phyloP scores from a whole-genome alignment of 2,888 invertebrate species.

The Calephelis perditalis region DNA sequence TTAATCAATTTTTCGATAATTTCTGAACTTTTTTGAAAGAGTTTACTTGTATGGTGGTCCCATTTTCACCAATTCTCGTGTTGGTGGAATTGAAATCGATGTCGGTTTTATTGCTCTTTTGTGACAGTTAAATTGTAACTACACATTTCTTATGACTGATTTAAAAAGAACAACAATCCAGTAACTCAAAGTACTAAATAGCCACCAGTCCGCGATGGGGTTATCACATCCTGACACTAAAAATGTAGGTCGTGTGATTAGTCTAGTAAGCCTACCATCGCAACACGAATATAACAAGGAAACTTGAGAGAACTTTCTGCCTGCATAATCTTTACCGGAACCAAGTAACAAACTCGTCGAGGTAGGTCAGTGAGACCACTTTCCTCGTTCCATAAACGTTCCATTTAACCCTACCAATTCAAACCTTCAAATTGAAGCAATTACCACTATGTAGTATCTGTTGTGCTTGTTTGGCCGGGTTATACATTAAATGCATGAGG shows the following conservation, averaged over 20 bases:
- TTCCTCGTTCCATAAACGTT: constrained; percentile 32
- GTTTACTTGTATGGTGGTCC: too few species aligned
- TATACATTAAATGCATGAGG: constrained; percentile 25
- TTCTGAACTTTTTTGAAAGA: too few species aligned
- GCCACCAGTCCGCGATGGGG: too few species aligned
- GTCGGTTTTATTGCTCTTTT: too few species aligned
- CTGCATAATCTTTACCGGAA: constrained; percentile 33
- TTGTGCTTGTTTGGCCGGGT: constrained; percentile 24
- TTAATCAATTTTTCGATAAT: too few species aligned
- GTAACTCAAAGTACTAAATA: too few species aligned
- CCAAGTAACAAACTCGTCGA: constrained; percentile 35
- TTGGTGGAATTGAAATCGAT: too few species aligned
- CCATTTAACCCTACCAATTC: constrained; percentile 29
- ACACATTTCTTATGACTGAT: too few species aligned
- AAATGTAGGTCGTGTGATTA: neutral
- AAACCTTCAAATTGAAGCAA: constrained; percentile 22
- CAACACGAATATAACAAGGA: constrained; percentile 13
- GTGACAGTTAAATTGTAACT: too few species aligned
- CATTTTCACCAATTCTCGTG: too few species aligned
- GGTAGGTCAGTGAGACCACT: constrained; percentile 32
- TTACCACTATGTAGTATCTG: constrained; percentile 5
- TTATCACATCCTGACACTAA: neutral
- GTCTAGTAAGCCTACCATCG: neutral
- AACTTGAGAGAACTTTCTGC: constrained; percentile 20
- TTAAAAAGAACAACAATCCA: too few species aligned